Evolutionary conservation across 2,797 vertebrate species (phyloP), one percentile per base, ranked within the genome.

Genomic region (Brachymystax lenok): DNA sequence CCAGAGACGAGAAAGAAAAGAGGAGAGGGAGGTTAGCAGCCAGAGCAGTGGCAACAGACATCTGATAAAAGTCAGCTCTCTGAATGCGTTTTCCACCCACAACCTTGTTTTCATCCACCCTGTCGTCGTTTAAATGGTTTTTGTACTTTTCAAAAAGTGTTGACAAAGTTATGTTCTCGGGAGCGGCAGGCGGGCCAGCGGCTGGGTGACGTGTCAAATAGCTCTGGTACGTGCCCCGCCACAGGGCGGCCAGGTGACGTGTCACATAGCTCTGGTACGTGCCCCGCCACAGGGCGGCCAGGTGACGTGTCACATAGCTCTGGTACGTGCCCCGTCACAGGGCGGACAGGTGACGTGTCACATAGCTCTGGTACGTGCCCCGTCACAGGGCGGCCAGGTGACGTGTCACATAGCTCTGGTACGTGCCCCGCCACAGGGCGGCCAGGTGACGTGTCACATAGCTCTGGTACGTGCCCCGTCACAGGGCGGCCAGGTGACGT

Each of bases 71-170:
- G 76, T 80, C 69, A 61, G 16, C 74, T 71, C 54, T 27, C 79
- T 80, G 70, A 75, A 76, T 75, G 4, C 72, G 51, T 80, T 71
- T 81, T 77, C 74, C 73, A 74, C 86, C 84, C 79, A 81, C 69
- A 74, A 72, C 79, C 84, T 82, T 78, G 71, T 73, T 90, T 90
- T 87, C 82, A 75, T 21, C 21, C n/a, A 24, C 63, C 56, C 76
- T 87, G 86, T 87, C 83, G 82, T 85, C n/a, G 6, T 83, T 81
- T 5, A 64, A 83, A 82, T 79, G 73, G 68, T 80, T 40, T 46
- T 74, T 78, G 71, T 74, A 52, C 27, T 21, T 28, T 70, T n/a
- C 56, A 61, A 19, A 33, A 51, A 16, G 8, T 14, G 5, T 76
- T 76, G 80, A 86, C 83, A 83, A 72, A 78, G 71, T 68, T 30